Evolutionary conservation across 1,140 invertebrate genomes (phyloP).

Genomic region (Nautilus pompilius): DNA sequence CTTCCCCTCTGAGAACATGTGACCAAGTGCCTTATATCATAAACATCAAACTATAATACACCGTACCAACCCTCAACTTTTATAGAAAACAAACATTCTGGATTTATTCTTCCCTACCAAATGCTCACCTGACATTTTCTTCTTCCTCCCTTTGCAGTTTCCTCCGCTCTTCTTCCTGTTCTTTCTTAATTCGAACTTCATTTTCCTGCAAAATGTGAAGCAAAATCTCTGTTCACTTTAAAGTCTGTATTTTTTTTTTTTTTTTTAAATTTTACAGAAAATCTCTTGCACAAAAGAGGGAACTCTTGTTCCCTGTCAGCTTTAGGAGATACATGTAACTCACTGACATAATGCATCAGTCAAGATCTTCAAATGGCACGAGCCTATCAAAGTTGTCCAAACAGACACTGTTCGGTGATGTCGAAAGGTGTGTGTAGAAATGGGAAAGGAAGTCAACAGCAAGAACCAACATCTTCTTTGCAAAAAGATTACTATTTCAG

Average conservation of each 20-base stretch:
- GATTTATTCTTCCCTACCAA: too few species aligned
- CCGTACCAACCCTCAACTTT: too few species aligned
- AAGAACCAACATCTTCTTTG: background rate
- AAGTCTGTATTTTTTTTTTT: background rate
- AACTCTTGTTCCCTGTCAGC: background rate
- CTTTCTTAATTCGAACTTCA: conserved; percentile 24
- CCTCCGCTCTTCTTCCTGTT: conserved; percentile 24
- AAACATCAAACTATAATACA: too few species aligned
- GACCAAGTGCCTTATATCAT: too few species aligned
- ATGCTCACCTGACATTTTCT: conserved; percentile 29
- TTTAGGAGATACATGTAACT: too few species aligned
- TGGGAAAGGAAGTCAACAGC: background rate
- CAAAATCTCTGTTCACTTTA: background rate
- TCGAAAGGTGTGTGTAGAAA: too few species aligned
- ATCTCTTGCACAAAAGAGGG: background rate
- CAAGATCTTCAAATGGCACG: too few species aligned
- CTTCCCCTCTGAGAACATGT: too few species aligned
- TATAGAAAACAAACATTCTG: too few species aligned
- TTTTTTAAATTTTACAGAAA: background rate
- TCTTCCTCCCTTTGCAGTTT: conserved; percentile 26
- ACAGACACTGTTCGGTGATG: too few species aligned
- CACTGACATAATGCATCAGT: too few species aligned
- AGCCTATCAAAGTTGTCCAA: too few species aligned
- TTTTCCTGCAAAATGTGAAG: conserved; percentile 26
- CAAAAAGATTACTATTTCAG: background rate